phyloP scores from a whole-genome alignment of 1,140 invertebrate genomes.

The Daktulosphaira vitifoliae region DNA sequence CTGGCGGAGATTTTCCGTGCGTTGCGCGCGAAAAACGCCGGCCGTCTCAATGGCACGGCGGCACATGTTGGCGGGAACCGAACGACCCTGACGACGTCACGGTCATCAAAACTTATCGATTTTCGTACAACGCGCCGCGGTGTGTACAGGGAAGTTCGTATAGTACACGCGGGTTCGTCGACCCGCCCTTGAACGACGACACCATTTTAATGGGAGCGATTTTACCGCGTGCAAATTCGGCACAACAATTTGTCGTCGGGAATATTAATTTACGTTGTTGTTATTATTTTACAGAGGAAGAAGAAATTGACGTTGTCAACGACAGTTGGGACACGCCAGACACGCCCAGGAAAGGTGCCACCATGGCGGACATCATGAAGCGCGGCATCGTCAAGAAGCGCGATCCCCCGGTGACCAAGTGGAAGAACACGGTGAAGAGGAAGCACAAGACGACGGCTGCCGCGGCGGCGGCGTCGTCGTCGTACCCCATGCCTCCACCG shows the following conservation, averaged over 20 bases:
- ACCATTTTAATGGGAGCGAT: background rate
- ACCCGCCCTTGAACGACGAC: slow-evolving; percentile 24
- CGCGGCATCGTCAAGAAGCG: slow-evolving; percentile 26
- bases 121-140: background rate
- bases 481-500: background rate
- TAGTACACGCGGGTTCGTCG: background rate
- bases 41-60: too few species aligned
- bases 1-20: slow-evolving; percentile 17
- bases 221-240: background rate
- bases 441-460: background rate
- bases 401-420: slow-evolving; percentile 19
- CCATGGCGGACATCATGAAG: slow-evolving; percentile 29
- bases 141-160: background rate
- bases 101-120: background rate
- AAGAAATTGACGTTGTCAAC: slow-evolving; percentile 27
- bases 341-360: slow-evolving; percentile 6
- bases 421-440: slow-evolving; percentile 19
- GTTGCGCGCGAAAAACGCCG: slow-evolving; percentile 20
- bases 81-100: slow-evolving; percentile 32
- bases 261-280: background rate
- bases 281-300: slow-evolving; percentile 8
- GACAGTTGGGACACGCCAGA: slow-evolving; percentile 20
- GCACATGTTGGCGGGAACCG: slow-evolving; percentile 21
- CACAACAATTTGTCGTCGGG: too few species aligned
- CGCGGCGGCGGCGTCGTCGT: background rate